phyloP scores from a whole-genome alignment of 2,888 invertebrate species.

The Morpho deidamia region DNA sequence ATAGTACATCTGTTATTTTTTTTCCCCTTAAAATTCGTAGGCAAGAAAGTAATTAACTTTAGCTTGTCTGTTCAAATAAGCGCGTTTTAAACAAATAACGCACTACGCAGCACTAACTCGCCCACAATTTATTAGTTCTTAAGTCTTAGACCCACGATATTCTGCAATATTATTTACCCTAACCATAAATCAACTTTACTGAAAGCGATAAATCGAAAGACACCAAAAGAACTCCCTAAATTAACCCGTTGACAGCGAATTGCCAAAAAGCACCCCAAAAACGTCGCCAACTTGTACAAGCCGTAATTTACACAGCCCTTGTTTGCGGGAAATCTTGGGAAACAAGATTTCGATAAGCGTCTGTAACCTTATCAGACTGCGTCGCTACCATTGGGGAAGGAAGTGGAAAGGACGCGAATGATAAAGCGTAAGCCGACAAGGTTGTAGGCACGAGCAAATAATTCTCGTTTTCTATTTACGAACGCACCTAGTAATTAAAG shows the following conservation, averaged over 20 bases:
- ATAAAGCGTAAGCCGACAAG: slow-evolving; percentile 37
- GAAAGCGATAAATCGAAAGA: slow-evolving; percentile 9
- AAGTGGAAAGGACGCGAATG: slow-evolving; percentile 13
- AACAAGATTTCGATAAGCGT: slow-evolving; percentile 59
- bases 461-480: slow-evolving; percentile 53
- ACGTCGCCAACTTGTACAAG: slow-evolving; percentile 40
- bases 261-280: slow-evolving; percentile 34
- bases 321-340: slow-evolving; percentile 35
- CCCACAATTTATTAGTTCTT: too few species aligned
- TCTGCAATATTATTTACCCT: slow-evolving; percentile 4
- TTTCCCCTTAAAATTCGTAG: too few species aligned
- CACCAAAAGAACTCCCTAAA: slow-evolving; percentile 41
- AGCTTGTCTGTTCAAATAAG: too few species aligned
- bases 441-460: slow-evolving; percentile 45
- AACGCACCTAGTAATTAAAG: slow-evolving; percentile 69
- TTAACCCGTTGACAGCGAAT: slow-evolving; percentile 58
- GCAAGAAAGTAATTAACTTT: too few species aligned
- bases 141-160: too few species aligned
- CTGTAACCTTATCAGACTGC: slow-evolving; percentile 27
- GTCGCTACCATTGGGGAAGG: slow-evolving; percentile 29
- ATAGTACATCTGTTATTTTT: too few species aligned
- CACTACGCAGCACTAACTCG: too few species aligned
- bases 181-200: slow-evolving; percentile 8
- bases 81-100: too few species aligned
- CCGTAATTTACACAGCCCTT: slow-evolving; percentile 66